Percentiles rank a stretch among this genome's conserved stretches.
phyloP scores from a whole-genome alignment of 2,797 vertebrate genomes.

The Gymnothorax reevesii region DNA sequence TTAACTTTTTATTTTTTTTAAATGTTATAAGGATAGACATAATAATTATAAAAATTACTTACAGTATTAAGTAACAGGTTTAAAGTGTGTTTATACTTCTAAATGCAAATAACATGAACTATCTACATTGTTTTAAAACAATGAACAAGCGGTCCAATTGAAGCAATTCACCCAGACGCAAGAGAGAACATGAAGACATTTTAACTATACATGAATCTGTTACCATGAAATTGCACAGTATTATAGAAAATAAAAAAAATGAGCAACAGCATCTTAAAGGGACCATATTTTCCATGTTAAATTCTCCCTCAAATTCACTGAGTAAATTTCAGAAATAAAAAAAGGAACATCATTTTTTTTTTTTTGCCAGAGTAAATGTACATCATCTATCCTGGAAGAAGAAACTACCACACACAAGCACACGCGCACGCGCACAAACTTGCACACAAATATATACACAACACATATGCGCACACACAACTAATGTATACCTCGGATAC shows the following conservation, averaged over 20 bases:
- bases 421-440: not conserved
- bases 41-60: constrained; percentile 92
- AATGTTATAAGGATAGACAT: constrained; percentile 88
- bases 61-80: constrained; percentile 84
- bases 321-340: constrained; percentile 33
- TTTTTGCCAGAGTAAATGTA: constrained; percentile 36
- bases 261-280: constrained; percentile 81
- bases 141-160: constrained; percentile 70
- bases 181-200: constrained; percentile 79
- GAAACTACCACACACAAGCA: constrained; percentile 29
- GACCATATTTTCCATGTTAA: constrained; percentile 63
- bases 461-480: not conserved
- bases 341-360: constrained; percentile 17
- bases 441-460: not conserved
- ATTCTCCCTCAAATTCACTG: constrained; percentile 22
- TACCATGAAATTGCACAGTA: constrained; percentile 77
- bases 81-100: constrained; percentile 83
- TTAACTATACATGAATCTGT: constrained; percentile 77
- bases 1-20: constrained; percentile 83
- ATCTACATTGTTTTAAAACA: constrained; percentile 81
- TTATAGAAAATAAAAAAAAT: constrained; percentile 56
- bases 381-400: constrained; percentile 43
- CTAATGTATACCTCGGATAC: constrained; percentile 14
- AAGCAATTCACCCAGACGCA: constrained; percentile 75
- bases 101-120: constrained; percentile 86